Percentiles rank a stretch among this genome's conserved stretches.
Evolutionary conservation across 1,140 invertebrate genomes (phyloP).

Genomic region (Papilio polytes): DNA sequence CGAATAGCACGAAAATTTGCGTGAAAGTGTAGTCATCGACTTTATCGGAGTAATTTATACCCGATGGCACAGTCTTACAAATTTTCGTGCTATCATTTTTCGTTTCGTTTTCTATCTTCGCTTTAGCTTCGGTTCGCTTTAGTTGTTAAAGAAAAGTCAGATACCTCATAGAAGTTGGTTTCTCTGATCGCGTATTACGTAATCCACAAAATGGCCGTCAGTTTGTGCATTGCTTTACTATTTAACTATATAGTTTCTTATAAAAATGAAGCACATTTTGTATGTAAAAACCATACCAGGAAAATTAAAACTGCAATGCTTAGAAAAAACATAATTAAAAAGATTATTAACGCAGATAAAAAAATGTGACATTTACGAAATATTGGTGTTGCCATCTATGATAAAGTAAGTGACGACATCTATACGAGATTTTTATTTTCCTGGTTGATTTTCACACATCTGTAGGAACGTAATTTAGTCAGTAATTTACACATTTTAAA

Average conservation of each 20-base stretch:
- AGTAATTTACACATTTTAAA: neutral
- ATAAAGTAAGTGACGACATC: neutral
- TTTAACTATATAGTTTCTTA: neutral
- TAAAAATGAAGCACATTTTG: constrained; percentile 5
- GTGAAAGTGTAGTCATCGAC: too few relatives aligned
- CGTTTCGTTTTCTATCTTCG: too few relatives aligned
- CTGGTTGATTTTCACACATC: neutral
- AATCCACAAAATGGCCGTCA: constrained; percentile 16
- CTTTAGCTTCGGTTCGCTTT: too few relatives aligned
- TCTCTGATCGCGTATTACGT: neutral
- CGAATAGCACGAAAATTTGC: too few relatives aligned
- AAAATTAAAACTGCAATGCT: neutral
- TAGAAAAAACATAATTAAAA: too few relatives aligned
- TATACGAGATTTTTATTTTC: neutral
- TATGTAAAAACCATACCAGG: neutral
- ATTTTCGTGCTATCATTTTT: too few relatives aligned
- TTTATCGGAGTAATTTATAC: too few relatives aligned
- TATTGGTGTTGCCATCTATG: neutral
- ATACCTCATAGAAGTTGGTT: neutral
- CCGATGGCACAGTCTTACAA: too few relatives aligned
- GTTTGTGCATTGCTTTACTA: neutral
- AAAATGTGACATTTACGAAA: too few relatives aligned
- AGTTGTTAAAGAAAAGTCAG: too few relatives aligned
- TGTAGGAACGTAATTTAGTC: constrained; percentile 11
- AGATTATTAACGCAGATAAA: too few relatives aligned